Evolutionary conservation across 1,140 invertebrate genomes (phyloP).

Genomic region (Mylabris phalerata): DNA sequence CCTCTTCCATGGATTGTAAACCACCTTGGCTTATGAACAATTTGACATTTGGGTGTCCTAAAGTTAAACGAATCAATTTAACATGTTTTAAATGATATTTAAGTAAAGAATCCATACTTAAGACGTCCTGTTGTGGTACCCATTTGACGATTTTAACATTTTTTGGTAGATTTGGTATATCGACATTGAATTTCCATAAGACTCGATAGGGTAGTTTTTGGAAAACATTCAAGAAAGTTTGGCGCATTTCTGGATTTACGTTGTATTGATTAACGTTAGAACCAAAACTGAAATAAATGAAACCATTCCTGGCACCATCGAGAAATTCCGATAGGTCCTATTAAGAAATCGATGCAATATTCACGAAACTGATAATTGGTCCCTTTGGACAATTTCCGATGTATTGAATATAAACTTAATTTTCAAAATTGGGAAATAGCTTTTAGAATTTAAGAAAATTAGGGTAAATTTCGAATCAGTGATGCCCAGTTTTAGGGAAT

Average conservation of each 20-base stretch:
- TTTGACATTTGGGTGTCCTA: conserved; percentile 40
- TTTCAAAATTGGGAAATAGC: no score
- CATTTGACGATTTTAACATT: conserved; percentile 43
- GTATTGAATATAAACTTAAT: no score
- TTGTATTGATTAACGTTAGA: conserved; percentile 38
- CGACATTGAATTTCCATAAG: conserved; percentile 45
- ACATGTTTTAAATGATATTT: not conserved
- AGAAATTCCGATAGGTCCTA: conserved; percentile 44
- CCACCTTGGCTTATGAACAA: conserved; percentile 48
- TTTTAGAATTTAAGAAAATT: no score
- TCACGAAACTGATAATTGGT: not conserved
- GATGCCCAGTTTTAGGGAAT: no score
- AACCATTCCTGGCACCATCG: conserved; percentile 43
- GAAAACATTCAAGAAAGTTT: conserved; percentile 34
- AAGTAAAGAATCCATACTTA: conserved; percentile 35
- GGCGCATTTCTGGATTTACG: conserved; percentile 25
- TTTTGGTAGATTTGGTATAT: conserved; percentile 35
- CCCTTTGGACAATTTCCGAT: no score
- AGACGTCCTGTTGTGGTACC: conserved; percentile 48
- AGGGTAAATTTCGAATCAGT: no score
- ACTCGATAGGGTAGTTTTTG: conserved; percentile 36
- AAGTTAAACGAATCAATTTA: not conserved
- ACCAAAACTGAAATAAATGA: conserved; percentile 52
- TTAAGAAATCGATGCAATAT: conserved; percentile 8
- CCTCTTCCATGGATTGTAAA: conserved; percentile 44